Conservation (phyloP, 2,113 vertebrate species). For the Myotis brandtii region DNA sequence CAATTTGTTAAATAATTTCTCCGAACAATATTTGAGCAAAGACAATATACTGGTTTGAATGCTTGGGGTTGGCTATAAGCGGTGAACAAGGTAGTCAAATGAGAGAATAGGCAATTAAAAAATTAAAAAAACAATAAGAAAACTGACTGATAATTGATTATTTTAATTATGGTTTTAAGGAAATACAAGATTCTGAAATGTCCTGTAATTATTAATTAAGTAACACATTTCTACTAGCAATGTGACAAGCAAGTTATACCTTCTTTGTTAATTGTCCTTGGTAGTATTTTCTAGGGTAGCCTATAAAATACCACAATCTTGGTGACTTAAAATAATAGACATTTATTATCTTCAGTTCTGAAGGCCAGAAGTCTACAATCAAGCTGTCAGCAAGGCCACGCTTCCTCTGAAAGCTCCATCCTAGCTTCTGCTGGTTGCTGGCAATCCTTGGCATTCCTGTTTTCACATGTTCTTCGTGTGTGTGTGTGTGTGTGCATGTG, state of each 20-base stretch:
- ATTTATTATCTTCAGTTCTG: background rate
- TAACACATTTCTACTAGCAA: background rate
- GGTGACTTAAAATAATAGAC: background rate
- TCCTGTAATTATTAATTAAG: background rate
- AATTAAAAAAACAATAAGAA: background rate
- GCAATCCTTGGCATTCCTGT: background rate
- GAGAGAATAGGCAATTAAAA: background rate
- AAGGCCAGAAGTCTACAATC: background rate
- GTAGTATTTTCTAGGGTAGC: background rate
- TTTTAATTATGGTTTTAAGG: slow-evolving; percentile 27
- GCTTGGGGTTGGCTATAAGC: accelerated
- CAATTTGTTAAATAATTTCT: background rate
- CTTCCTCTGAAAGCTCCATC: background rate
- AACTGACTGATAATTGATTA: background rate
- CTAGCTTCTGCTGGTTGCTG: background rate
- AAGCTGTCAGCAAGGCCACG: accelerated
- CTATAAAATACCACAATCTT: background rate
- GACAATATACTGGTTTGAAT: background rate
- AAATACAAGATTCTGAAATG: background rate
- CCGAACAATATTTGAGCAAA: background rate
- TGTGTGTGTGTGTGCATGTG: background rate
- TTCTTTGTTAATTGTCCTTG: background rate
- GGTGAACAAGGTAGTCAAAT: background rate
- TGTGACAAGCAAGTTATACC: background rate
- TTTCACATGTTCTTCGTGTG: background rate